phyloP scores from a whole-genome alignment of 2,113 vertebrate genomes.

The Osmerus mordax region DNA sequence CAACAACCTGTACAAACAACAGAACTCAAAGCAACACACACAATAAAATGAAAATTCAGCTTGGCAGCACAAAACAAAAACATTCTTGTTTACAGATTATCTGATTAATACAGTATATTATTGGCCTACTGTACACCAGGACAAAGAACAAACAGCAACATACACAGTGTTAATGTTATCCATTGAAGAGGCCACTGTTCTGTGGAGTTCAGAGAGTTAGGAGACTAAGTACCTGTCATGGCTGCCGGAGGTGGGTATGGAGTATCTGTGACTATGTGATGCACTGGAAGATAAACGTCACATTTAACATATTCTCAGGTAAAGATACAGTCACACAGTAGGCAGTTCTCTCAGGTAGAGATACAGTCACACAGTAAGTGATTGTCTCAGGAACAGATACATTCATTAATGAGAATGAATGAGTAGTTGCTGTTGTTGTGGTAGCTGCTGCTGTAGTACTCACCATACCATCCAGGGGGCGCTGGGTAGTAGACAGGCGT shows the following conservation, averaged over 20 bases:
- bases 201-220: neutral
- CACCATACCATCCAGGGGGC: slow-evolving; percentile 76
- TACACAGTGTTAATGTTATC: slow-evolving; percentile 1
- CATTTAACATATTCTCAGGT: neutral
- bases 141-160: neutral
- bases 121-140: too few species aligned
- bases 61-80: neutral
- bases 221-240: slow-evolving; percentile 58
- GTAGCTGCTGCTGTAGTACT: slow-evolving; percentile 41
- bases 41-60: too few species aligned
- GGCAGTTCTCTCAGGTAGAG: neutral
- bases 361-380: neutral
- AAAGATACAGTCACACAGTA: neutral
- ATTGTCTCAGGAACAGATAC: neutral
- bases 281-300: slow-evolving; percentile 61
- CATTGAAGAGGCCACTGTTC: slow-evolving; percentile 2
- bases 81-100: too few species aligned
- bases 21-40: too few species aligned
- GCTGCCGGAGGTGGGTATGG: slow-evolving; percentile 68
- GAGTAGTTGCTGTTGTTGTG: neutral
- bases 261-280: slow-evolving; percentile 76
- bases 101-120: too few species aligned
- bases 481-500: slow-evolving; percentile 74
- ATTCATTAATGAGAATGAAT: neutral
- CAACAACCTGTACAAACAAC: too few species aligned